Evolutionary conservation across 1,140 invertebrate species (phyloP), one percentile per base, ranked within the genome.

Genomic region (Trachelipus rathkii): DNA sequence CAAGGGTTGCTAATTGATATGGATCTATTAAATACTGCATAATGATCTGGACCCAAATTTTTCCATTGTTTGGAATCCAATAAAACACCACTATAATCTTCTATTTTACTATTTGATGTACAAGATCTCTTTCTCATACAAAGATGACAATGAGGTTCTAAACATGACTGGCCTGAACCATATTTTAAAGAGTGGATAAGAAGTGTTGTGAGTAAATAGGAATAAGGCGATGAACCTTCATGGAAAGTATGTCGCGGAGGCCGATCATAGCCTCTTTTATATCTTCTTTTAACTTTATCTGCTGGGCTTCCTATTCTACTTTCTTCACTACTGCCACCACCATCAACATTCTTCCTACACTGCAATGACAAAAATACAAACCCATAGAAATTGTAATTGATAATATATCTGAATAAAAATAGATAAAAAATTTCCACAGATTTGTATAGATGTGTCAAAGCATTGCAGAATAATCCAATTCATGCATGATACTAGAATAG

Each of bases 151-250:
- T 76, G 66, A 44, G 74, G 66, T 45, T 79, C 78, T 11, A 9
- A 46, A 33, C 80, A 81, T 10, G 60, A 23, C 69, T 69, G 44
- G n/a, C 77, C 76, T 19, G 74, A 71, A 10, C 77, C 76, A 68
- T 81, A 75, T 44, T 81, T 81, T 19, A 81, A 46, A 33, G 80
- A 79, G 72, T 81, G 80, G 19, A 81, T 81, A 8, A 81, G 73
- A 44, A 79, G 66, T 11, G 80, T 73, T n/a, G 80, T 81, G 15
- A 81, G 46, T 44, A 81, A 60, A 66, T 81, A 81, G 6, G 80
- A 81, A 24, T 79, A 76, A 11, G 80, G 77, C 70, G 75, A 44
- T 11, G 77, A 79, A 10, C 80, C 80, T 71, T 81, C 80, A 72
- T 81, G 72, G 33, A 78, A 81, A n/a, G 80, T 78, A 67, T 81